Evolutionary conservation across 2,797 vertebrate species (phyloP).

Genomic region (Phalanger gymnotis): DNA sequence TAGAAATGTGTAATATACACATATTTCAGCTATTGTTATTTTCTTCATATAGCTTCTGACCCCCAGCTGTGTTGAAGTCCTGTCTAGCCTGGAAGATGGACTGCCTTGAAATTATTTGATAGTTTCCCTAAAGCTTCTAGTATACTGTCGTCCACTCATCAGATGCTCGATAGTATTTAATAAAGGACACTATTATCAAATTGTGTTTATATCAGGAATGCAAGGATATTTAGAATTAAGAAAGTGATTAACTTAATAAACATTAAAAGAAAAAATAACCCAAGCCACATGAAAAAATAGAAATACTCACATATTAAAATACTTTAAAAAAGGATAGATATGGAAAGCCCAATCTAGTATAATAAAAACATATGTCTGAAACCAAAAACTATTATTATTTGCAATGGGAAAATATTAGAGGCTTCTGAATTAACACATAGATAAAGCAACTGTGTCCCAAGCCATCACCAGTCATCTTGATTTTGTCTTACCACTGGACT

Average conservation of each 20-base stretch:
- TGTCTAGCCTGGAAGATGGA: background rate
- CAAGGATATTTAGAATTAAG: background rate
- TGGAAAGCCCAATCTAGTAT: background rate
- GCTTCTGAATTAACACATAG: background rate
- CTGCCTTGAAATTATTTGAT: background rate
- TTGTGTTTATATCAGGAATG: background rate
- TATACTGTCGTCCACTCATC: background rate
- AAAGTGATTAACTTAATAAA: background rate
- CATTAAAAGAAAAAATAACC: background rate
- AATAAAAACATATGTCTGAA: background rate
- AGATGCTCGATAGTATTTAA: background rate
- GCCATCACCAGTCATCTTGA: background rate
- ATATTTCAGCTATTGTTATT: background rate
- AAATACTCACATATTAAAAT: background rate
- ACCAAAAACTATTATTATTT: background rate
- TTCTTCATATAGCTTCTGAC: background rate
- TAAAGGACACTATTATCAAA: background rate
- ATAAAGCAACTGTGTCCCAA: background rate
- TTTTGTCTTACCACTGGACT: background rate
- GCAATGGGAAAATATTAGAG: background rate
- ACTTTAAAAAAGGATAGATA: background rate
- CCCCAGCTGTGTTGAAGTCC: background rate
- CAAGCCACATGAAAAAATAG: background rate
- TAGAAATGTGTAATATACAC: background rate
- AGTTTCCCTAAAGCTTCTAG: background rate